Evolutionary conservation across 2,797 vertebrate genomes (phyloP).

Genomic region (Gephyroberyx darwinii): DNA sequence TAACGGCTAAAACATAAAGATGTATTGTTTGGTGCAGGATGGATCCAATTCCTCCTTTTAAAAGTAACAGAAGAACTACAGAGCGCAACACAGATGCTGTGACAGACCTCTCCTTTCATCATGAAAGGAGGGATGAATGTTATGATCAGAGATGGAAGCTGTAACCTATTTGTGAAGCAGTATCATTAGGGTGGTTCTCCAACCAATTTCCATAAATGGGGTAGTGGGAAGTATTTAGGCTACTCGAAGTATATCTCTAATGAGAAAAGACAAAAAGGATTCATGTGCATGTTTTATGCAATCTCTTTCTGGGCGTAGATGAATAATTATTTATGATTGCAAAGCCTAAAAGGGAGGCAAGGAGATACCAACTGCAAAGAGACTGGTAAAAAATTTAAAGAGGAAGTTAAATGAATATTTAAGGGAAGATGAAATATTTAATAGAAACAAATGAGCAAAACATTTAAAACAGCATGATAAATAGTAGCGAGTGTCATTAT

Average conservation of each 20-base stretch:
- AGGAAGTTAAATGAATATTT: slow-evolving; percentile 87
- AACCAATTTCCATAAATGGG: slow-evolving; percentile 83
- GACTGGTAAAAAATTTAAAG: slow-evolving; percentile 84
- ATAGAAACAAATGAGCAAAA: slow-evolving; percentile 86
- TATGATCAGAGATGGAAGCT: slow-evolving; percentile 66
- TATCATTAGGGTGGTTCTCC: slow-evolving; percentile 74
- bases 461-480: slow-evolving; percentile 84
- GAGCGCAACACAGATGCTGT: slow-evolving; percentile 21
- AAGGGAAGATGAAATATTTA: slow-evolving; percentile 86
- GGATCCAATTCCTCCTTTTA: slow-evolving; percentile 24
- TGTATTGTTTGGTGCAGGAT: slow-evolving; percentile 33
- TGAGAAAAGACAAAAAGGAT: slow-evolving; percentile 86
- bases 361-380: slow-evolving; percentile 77
- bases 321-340: slow-evolving; percentile 87
- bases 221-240: slow-evolving; percentile 84
- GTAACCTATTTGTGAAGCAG: slow-evolving; percentile 77
- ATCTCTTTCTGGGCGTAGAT: slow-evolving; percentile 82
- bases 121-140: slow-evolving; percentile 62
- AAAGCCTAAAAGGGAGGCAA: slow-evolving; percentile 80
- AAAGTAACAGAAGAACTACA: slow-evolving; percentile 48
- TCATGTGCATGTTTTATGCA: slow-evolving; percentile 86
- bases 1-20: slow-evolving; percentile 37
- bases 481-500: slow-evolving; percentile 76
- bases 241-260: slow-evolving; percentile 83
- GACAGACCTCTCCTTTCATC: slow-evolving; percentile 60